A percentile compares a stretch with the other conserved stretches of the same genome.
Evolutionary conservation across 2,113 vertebrate species (phyloP).

Genomic region (Pterophyllum scalare): DNA sequence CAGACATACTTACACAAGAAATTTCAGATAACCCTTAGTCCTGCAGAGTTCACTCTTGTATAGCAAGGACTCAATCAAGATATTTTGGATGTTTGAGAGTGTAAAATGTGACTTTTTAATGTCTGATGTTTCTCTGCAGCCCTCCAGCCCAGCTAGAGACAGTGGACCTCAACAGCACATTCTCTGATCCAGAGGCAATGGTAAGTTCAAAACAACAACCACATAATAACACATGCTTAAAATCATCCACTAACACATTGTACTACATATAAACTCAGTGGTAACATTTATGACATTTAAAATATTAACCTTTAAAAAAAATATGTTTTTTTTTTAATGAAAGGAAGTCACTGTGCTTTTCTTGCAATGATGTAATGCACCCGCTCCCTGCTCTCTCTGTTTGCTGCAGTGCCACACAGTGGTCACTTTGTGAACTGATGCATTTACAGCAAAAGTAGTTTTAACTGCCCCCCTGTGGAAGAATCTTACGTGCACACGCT

Average conservation of each 20-base stretch:
- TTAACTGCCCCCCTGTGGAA: conserved; percentile 50
- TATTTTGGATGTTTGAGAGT: background rate
- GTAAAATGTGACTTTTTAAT: background rate
- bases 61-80: background rate
- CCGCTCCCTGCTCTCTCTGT: background rate
- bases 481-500: background rate
- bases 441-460: background rate
- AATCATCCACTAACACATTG: background rate
- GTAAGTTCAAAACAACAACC: conserved; percentile 69
- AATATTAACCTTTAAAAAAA: background rate
- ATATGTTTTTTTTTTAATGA: background rate
- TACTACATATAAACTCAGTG: background rate
- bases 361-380: conserved; percentile 44
- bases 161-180: conserved; percentile 90
- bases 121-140: conserved; percentile 70
- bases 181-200: conserved; percentile 92
- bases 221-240: background rate
- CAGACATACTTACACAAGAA: background rate
- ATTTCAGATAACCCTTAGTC: background rate
- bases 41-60: background rate
- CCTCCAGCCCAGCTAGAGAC: conserved; percentile 88
- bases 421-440: conserved; percentile 40
- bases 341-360: background rate
- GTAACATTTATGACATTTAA: background rate
- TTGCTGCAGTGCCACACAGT: conserved; percentile 46